Percentiles rank a stretch among this genome's conserved stretches.
These are phyloP conservation scores for Chamaetylas fuelleborni DNA, from an alignment of 2,113 vertebrate genomes.

Conservation along the genomic window DNA sequence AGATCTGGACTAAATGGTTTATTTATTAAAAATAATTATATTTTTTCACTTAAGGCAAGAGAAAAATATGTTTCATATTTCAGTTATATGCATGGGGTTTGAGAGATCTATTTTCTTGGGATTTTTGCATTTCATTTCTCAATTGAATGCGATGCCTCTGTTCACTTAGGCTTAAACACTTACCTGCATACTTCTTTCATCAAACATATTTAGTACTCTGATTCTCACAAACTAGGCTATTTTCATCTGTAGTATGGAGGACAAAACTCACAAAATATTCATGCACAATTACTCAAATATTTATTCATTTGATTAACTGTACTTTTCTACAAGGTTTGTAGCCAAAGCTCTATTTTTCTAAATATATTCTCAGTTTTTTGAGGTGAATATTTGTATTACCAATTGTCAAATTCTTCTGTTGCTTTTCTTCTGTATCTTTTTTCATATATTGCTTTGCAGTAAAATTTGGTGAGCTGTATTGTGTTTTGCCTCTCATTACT, in stretches of 20 bases:
- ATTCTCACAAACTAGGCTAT: background rate
- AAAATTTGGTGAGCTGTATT: background rate
- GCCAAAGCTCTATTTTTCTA: background rate
- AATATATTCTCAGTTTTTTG: background rate
- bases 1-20: background rate
- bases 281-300: background rate
- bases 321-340: background rate
- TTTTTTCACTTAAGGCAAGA: background rate
- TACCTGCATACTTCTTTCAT: background rate
- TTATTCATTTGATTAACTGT: background rate
- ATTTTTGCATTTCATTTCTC: background rate
- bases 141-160: background rate
- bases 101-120: background rate
- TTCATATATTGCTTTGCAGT: background rate
- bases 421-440: background rate
- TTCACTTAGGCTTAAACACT: background rate
- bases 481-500: background rate
- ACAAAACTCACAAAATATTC: background rate
- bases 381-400: background rate
- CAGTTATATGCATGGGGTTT: background rate
- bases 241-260: background rate
- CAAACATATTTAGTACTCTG: background rate
- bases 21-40: background rate
- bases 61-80: background rate
- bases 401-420: background rate